Conservation (phyloP, 2,797 vertebrate genomes). For the Anguilla anguilla region DNA sequence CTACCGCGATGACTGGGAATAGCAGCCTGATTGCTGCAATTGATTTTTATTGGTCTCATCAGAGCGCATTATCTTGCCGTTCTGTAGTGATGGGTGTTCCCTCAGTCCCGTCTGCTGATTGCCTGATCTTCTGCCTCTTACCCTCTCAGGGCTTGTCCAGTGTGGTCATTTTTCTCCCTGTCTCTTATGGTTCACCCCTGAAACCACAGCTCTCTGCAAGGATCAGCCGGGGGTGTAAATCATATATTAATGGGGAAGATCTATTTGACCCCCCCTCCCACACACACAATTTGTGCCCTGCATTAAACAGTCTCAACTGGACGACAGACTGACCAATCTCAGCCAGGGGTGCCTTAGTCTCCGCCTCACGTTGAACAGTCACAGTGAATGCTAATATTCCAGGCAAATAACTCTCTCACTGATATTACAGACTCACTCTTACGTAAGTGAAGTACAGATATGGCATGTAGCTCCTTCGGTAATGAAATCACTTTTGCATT, state of each 20-base stretch:
- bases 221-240: constrained; percentile 4
- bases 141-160: neutral
- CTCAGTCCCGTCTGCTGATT: neutral
- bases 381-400: neutral
- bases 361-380: neutral
- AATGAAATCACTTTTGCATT: neutral
- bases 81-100: neutral
- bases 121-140: neutral
- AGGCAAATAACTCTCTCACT: neutral
- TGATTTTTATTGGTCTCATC: constrained; percentile 45
- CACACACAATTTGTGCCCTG: neutral
- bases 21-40: constrained; percentile 55
- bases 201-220: constrained; percentile 35
- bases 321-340: neutral
- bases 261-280: neutral
- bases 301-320: neutral
- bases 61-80: constrained; percentile 49
- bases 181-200: constrained; percentile 18
- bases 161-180: constrained; percentile 19
- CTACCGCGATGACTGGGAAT: constrained; percentile 40
- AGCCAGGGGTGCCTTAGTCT: neutral
- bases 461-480: neutral
- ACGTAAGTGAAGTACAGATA: neutral
- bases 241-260: neutral
- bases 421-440: neutral